These are phyloP conservation scores for Temnothorax longispinosus DNA, from an alignment of 1,140 invertebrate species.

Conservation along the genomic window DNA sequence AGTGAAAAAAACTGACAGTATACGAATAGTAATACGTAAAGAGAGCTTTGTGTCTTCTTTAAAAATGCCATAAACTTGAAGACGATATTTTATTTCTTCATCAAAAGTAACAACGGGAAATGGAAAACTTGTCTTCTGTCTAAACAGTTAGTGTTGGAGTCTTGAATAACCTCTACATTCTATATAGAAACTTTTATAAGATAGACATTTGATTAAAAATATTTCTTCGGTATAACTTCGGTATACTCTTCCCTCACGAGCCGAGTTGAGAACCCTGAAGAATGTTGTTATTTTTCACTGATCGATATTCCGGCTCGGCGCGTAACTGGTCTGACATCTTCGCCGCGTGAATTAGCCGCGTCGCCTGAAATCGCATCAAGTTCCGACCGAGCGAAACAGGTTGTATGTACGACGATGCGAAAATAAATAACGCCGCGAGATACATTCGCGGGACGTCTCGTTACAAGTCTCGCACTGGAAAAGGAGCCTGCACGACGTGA, in stretches of 20 bases:
- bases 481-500: not conserved
- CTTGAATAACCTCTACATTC: not conserved
- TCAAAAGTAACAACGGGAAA: not conserved
- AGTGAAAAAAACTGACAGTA: not conserved
- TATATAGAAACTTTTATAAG: not conserved
- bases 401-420: conserved; percentile 39
- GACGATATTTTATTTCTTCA: not conserved
- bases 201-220: not conserved
- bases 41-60: not conserved
- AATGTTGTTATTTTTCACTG: conserved; percentile 16
- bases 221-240: not conserved
- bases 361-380: conserved; percentile 27
- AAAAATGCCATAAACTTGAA: not conserved
- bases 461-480: not conserved
- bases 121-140: too few relatives aligned
- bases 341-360: conserved; percentile 18
- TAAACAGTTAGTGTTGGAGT: not conserved
- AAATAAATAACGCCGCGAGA: conserved; percentile 13
- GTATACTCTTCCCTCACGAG: not conserved
- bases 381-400: conserved; percentile 29
- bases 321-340: conserved; percentile 6
- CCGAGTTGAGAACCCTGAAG: conserved; percentile 3
- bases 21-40: not conserved
- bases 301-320: conserved; percentile 24
- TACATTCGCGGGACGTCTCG: not conserved